Evolutionary conservation across 2,113 vertebrate genomes (phyloP).

Genomic region (Ramphastos sulfuratus): DNA sequence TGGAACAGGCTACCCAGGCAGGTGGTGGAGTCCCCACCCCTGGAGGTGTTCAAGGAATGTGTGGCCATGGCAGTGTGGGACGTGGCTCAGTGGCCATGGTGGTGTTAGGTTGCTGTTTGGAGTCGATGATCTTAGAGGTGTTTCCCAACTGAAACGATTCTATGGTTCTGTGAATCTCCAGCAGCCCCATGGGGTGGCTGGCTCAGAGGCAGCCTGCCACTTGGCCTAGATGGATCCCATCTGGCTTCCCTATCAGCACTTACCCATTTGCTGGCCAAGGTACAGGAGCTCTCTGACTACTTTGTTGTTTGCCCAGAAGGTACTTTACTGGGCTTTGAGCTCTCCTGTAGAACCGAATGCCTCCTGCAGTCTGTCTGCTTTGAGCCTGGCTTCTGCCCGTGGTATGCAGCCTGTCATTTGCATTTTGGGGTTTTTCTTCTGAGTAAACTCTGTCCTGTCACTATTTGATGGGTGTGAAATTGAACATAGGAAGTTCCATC

Average conservation of each 20-base stretch:
- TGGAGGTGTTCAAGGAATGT: no score
- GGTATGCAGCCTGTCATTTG: neutral
- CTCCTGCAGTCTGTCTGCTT: neutral
- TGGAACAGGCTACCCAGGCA: no score
- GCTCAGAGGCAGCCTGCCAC: neutral
- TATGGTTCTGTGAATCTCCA: no score
- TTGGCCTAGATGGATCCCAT: neutral
- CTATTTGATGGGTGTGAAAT: neutral
- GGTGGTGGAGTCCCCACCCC: no score
- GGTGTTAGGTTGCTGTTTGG: no score
- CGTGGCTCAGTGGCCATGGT: no score
- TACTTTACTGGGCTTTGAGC: rapidly evolving
- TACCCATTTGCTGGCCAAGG: neutral
- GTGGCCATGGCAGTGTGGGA: no score
- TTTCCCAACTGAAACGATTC: no score
- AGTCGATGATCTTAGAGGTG: no score
- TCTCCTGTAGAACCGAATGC: neutral
- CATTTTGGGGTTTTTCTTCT: neutral
- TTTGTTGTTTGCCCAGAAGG: neutral
- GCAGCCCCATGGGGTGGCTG: neutral
- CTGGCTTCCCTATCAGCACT: neutral
- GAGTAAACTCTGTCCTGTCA: neutral
- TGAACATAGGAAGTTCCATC: no score
- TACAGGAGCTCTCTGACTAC: neutral
- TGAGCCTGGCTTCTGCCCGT: neutral